A percentile compares a stretch with the other conserved stretches of the same genome.
Conservation (phyloP, 64 coral and sea anemone genomes). For the Pocillopora verrucosa region DNA sequence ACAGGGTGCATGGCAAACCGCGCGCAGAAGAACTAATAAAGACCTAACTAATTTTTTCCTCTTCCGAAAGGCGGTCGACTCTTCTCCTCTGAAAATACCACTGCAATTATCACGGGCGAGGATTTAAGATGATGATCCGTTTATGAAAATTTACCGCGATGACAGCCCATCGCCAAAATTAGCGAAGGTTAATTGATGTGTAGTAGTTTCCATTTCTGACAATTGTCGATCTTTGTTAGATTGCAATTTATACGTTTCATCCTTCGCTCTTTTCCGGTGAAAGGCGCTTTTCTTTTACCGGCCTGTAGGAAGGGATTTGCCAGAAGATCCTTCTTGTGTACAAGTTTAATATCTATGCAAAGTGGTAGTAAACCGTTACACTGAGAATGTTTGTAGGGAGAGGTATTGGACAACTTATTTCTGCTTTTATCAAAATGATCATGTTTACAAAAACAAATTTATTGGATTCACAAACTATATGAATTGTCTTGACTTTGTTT, state of each 20-base stretch:
- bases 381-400: not conserved
- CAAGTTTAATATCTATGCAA: not conserved
- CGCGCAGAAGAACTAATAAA: not conserved
- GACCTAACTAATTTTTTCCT: constrained; percentile 18
- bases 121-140: constrained; percentile 81
- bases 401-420: constrained; percentile 5
- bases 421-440: constrained; percentile 39
- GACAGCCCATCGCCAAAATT: constrained; percentile 74
- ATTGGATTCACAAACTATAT: constrained; percentile 43
- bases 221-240: constrained; percentile 74
- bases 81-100: constrained; percentile 27
- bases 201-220: constrained; percentile 61
- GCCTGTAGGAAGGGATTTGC: not conserved
- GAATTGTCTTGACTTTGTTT: constrained; percentile 28
- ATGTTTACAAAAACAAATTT: constrained; percentile 53
- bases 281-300: constrained; percentile 2
- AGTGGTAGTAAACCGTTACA: not conserved
- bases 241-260: constrained; percentile 29
- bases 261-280: constrained; percentile 8
- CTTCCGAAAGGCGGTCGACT: constrained; percentile 17
- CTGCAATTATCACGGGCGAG: constrained; percentile 70
- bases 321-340: not conserved
- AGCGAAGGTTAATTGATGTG: constrained; percentile 69
- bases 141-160: constrained; percentile 76
- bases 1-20: not conserved